These are phyloP conservation scores for Lapara coniferarum DNA, from an alignment of 2,888 invertebrate genomes.

Conservation along the genomic window DNA sequence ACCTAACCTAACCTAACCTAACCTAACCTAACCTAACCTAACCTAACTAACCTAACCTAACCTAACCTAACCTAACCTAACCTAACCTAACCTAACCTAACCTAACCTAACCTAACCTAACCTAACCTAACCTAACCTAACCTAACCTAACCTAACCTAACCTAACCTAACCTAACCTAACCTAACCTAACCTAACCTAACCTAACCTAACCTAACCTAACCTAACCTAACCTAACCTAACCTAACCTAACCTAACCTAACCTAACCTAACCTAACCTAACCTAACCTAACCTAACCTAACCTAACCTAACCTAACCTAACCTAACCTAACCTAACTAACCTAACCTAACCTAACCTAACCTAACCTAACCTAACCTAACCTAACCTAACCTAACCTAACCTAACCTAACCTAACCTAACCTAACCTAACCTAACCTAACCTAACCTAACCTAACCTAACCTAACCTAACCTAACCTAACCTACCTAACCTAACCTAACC, in stretches of 20 bases:
- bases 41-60: slow-evolving; percentile 27
- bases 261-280: slow-evolving; percentile 27
- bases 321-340: slow-evolving; percentile 38
- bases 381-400: slow-evolving; percentile 36
- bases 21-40: slow-evolving; percentile 29
- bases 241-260: slow-evolving; percentile 28
- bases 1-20: slow-evolving; percentile 28
- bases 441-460: slow-evolving; percentile 37
- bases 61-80: slow-evolving; percentile 30
- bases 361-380: slow-evolving; percentile 35
- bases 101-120: slow-evolving; percentile 30
- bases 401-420: slow-evolving; percentile 37
- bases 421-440: slow-evolving; percentile 37
- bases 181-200: slow-evolving; percentile 34
- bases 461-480: slow-evolving; percentile 34
- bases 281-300: slow-evolving; percentile 33
- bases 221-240: slow-evolving; percentile 29
- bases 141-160: slow-evolving; percentile 33
- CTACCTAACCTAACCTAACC: slow-evolving; percentile 37
- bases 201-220: slow-evolving; percentile 31
- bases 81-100: slow-evolving; percentile 27
- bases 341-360: slow-evolving; percentile 39
- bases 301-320: slow-evolving; percentile 35
- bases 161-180: slow-evolving; percentile 37
- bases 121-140: slow-evolving; percentile 30